Evolutionary conservation across 2,113 vertebrate genomes (phyloP).

Genomic region (Prochilodus magdalenae): DNA sequence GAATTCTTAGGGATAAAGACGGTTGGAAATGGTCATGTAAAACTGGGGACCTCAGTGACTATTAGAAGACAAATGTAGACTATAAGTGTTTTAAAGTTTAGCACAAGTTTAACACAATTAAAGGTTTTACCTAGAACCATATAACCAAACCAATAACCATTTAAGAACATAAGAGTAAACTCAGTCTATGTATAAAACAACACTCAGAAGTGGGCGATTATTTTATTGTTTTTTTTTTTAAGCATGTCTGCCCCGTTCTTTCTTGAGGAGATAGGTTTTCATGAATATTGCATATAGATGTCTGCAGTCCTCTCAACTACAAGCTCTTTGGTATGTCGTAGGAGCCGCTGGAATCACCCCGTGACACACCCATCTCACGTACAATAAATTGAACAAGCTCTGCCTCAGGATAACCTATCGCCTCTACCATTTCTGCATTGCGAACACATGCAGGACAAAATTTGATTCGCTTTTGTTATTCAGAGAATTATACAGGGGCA

Average conservation of each 20-base stretch:
- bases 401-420: constrained; percentile 73
- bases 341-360: constrained; percentile 74
- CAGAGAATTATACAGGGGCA: constrained; percentile 76
- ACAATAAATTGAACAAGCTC: constrained; percentile 80
- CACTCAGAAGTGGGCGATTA: background rate
- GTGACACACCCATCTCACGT: constrained; percentile 71
- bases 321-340: constrained; percentile 67
- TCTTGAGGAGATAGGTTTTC: constrained; percentile 69
- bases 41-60: too few species aligned
- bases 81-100: too few species aligned
- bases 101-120: too few species aligned
- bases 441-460: constrained; percentile 83
- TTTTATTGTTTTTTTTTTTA: background rate
- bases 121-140: too few species aligned
- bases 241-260: constrained; percentile 20
- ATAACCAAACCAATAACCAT: too few species aligned
- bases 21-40: too few species aligned
- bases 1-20: too few species aligned
- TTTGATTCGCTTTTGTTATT: constrained; percentile 83
- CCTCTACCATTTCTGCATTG: constrained; percentile 71
- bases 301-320: constrained; percentile 65
- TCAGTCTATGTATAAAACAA: background rate
- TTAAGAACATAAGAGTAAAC: background rate
- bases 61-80: too few species aligned
- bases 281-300: constrained; percentile 80